Percentiles rank a stretch among this genome's conserved stretches.
These are phyloP conservation scores for Trachelus tabidus DNA, from an alignment of 2,888 invertebrate species.

Conservation along the genomic window DNA sequence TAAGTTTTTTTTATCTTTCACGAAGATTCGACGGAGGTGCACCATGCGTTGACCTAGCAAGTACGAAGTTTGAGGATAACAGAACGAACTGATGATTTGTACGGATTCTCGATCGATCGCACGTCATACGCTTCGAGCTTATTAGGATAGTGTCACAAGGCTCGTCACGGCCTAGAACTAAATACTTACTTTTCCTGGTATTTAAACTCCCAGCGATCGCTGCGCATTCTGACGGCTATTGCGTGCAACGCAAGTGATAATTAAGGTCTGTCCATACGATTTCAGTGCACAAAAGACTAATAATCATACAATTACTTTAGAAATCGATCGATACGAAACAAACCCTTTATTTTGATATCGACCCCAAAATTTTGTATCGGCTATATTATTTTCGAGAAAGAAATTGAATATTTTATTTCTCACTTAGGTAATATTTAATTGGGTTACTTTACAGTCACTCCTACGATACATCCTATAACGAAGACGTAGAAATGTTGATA, in stretches of 20 bases:
- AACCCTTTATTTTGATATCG: not conserved
- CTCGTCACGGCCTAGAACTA: conserved; percentile 60
- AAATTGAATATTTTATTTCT: not conserved
- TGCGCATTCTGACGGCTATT: not conserved
- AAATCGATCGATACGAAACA: not conserved
- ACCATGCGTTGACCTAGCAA: conserved; percentile 49
- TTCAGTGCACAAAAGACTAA: not conserved
- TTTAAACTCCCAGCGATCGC: not conserved
- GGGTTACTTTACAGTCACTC: not conserved
- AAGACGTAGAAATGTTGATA: conserved; percentile 38
- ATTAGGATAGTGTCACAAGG: conserved; percentile 63
- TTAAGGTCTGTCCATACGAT: not conserved
- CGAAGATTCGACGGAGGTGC: not conserved
- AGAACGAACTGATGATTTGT: conserved; percentile 48
- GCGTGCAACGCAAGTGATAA: not conserved
- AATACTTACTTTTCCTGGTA: conserved; percentile 25
- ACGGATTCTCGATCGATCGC: conserved; percentile 65
- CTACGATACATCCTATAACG: conserved; percentile 16
- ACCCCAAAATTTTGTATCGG: not conserved
- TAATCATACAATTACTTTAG: not conserved
- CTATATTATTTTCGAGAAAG: not conserved
- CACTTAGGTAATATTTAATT: not conserved
- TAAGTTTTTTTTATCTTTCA: not conserved
- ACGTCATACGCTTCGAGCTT: conserved; percentile 56
- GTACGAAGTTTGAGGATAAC: conserved; percentile 23